A percentile compares a stretch with the other conserved stretches of the same genome.
These are phyloP conservation scores for Kryptolebias ocellatus DNA, from an alignment of 2,797 vertebrate species.

Conservation along the genomic window DNA sequence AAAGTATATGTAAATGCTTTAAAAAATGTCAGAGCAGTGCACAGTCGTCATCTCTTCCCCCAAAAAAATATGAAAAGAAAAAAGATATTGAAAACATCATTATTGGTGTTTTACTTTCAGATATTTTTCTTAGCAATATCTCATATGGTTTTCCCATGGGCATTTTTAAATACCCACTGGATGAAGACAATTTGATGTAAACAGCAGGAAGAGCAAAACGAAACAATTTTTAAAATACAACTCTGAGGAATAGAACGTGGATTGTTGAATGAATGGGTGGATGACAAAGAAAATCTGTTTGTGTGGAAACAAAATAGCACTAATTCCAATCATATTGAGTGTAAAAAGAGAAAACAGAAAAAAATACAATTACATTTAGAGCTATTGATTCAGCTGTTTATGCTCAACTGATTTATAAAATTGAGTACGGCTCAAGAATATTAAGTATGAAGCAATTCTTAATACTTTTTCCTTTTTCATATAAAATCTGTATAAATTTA, in stretches of 20 bases:
- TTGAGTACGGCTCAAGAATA: constrained; percentile 27
- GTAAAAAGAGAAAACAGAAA: constrained; percentile 16
- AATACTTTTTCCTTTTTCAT: background rate
- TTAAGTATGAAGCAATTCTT: background rate
- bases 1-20: background rate
- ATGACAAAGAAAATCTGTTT: constrained; percentile 34
- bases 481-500: background rate
- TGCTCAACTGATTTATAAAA: constrained; percentile 56
- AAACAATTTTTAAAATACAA: too few relatives aligned
- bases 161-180: too few relatives aligned
- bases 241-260: background rate
- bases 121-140: background rate
- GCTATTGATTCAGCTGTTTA: constrained; percentile 46
- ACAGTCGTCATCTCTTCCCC: background rate
- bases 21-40: background rate
- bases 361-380: constrained; percentile 37
- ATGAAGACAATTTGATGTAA: background rate
- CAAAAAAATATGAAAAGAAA: background rate
- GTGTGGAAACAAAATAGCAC: constrained; percentile 41
- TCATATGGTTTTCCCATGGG: background rate
- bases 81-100: too few relatives aligned
- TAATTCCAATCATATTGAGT: constrained; percentile 21
- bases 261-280: background rate
- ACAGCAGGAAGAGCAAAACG: too few relatives aligned
- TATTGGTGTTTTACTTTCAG: background rate